Base-by-base conservation (phyloP, 1,140 invertebrate species). In the Amphibalanus amphitrite region DNA sequence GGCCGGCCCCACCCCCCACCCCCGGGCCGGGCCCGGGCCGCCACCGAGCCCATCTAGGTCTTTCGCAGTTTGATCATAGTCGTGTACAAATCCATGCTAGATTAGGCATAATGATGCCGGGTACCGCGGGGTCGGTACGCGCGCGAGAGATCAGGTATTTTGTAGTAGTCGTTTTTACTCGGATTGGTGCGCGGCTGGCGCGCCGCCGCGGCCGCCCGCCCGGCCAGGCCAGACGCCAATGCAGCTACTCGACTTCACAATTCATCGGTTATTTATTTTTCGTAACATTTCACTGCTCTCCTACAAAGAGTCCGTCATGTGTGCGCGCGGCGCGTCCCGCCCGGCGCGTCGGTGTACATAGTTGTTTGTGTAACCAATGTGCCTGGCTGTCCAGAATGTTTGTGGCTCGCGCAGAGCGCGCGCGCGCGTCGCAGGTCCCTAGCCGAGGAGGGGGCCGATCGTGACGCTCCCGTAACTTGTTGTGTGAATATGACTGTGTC, bases 191-290 rank as follows among this genome's bases (percentile, higher is more conserved):
- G n/a, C n/a, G n/a, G n/a, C n/a, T n/a, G n/a, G n/a, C n/a, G n/a
- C n/a, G n/a, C n/a, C n/a, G n/a, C n/a, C n/a, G n/a, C n/a, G n/a
- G n/a, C n/a, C n/a, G n/a, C 47, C 47, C 10, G 47, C 47, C 20
- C 47, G 47, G 20, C 47, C 47, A 8, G 23, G 47, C 23, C 47
- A 59, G 10, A 59, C 47, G 47, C 47, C 23, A 59, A 59, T 59
- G 47, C 47, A 59, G 47, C 47, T 59, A 59, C 47, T 59, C 47
- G 47, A 59, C 1, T 59, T 59, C 47, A 59, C 47, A 8, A 59
- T 59, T 23, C 47, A 59, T 59, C 47, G 47, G 47, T 59, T 59
- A 59, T 59, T 59, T 59, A 59, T 59, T 59, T 59, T 59, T 59
- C 20, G 13, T 13, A 20, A 59, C 10, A 13, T 20, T 59, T 59